These are phyloP conservation scores for Phortica variegata DNA, from an alignment of 1,140 invertebrate genomes.

Conservation along the genomic window DNA sequence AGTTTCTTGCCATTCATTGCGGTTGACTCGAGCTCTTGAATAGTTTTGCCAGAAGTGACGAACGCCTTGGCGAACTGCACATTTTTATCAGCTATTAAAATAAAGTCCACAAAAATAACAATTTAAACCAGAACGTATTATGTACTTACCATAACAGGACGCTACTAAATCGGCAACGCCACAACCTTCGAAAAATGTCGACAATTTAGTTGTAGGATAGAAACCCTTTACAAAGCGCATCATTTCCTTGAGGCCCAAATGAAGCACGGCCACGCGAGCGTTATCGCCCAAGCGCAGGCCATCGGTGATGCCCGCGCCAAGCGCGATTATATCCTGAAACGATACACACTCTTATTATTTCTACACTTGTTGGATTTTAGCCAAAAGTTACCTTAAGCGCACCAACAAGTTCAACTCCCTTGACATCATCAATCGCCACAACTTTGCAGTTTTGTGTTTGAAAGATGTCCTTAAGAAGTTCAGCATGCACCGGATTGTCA, in stretches of 20 bases:
- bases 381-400: constrained; percentile 97
- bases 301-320: constrained; percentile 95
- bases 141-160: constrained; percentile 81
- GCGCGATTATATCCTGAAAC: constrained; percentile 84
- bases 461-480: constrained; percentile 80
- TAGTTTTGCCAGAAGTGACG: constrained; percentile 85
- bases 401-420: constrained; percentile 96
- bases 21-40: constrained; percentile 87
- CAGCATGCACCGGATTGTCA: constrained; percentile 69
- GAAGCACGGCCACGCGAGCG: constrained; percentile 96
- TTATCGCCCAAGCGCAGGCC: constrained; percentile 93
- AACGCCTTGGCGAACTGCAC: constrained; percentile 91
- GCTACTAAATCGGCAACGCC: constrained; percentile 99
- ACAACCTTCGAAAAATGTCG: constrained; percentile 97
- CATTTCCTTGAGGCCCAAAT: constrained; percentile 97
- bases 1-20: constrained; percentile 96
- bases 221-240: constrained; percentile 89
- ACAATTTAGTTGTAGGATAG: constrained; percentile 77
- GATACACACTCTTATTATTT: constrained; percentile 52
- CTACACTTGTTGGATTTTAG: too few relatives aligned
- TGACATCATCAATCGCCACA: constrained; percentile 89
- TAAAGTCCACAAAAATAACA: too few relatives aligned
- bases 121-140: neutral
- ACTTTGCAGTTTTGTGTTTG: constrained; percentile 95
- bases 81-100: constrained; percentile 76